Percentiles rank a stretch among this genome's conserved stretches.
phyloP scores from a whole-genome alignment of 2,888 invertebrate species.

The Tetragonula carbonaria region DNA sequence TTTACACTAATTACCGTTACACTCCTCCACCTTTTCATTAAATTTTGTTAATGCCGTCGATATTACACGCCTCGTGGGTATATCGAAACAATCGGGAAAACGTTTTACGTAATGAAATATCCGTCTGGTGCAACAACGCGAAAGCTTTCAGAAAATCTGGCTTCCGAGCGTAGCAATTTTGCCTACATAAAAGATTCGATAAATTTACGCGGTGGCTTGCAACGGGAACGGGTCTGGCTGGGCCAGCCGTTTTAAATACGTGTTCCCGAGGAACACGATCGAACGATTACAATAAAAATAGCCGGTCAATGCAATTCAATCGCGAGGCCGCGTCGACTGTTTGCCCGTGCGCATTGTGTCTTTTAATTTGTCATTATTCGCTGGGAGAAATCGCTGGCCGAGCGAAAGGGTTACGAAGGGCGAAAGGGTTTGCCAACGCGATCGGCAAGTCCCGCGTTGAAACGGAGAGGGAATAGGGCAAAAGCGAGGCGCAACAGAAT shows the following conservation, averaged over 20 bases:
- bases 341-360: constrained; percentile 2
- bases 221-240: background rate
- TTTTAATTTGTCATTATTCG: constrained; percentile 18
- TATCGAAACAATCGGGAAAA: background rate
- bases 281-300: background rate
- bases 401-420: no score
- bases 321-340: constrained; percentile 2
- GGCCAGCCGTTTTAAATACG: background rate
- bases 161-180: constrained; percentile 6
- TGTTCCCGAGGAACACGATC: background rate
- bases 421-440: background rate
- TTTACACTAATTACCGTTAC: background rate
- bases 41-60: background rate
- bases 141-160: background rate
- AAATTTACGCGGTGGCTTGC: background rate
- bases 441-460: constrained; percentile 4
- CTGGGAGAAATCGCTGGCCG: background rate
- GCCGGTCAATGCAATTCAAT: background rate
- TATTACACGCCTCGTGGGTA: background rate
- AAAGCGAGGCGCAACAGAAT: constrained; percentile 3
- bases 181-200: background rate
- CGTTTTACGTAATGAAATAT: background rate
- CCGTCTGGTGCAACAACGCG: background rate
- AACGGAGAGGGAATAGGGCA: background rate
- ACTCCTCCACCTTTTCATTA: background rate